Base-by-base conservation (phyloP, 2,888 invertebrate species). In the Trimorus sp. region DNA sequence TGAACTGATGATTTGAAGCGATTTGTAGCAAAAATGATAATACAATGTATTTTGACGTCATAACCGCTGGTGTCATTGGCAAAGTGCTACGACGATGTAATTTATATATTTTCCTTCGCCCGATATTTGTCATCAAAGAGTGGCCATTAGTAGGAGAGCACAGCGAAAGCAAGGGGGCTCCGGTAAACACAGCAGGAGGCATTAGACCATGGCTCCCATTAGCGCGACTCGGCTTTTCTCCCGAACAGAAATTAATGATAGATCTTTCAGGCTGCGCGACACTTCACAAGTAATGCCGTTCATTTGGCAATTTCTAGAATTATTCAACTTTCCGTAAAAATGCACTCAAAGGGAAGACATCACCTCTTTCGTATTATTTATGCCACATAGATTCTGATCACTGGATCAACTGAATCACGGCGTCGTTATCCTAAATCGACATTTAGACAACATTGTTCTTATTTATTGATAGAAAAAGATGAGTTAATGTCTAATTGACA, bases 101-200 rank as follows among this genome's bases (percentile, higher is more conserved):
- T 91, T 91, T 91, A 91, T 91, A 91, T 90, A 89, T 91, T 91
- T 91, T 89, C 90, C 88, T 90, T 88, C 86, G 88, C 82, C 88
- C 88, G 90, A 91, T 91, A 91, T 91, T 91, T 91, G 91, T 91
- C 91, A 91, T 91, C 91, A 91, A 91, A 90, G 91, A 91, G 90
- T 90, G 89, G 91, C 91, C 91, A 91, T 91, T 91, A 91, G 91
- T 85, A 87, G 88, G 85, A 87, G 88, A 88, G 88, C 84, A 82
- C 85, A 78, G 85, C 84, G 84, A 85, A 87, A 88, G 88, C 85
- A 87, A 84, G 82, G 87, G 87, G 85, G 79, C 85, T 84, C 84
- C 85, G 87, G 86, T 85, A 88, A 89, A 87, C 90, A 86, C 90
- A 90, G 90, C 89, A 84, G 89, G 90, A 91, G 91, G 90, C 90